Base-by-base conservation (phyloP, 2,888 invertebrate genomes). In the Danaus chrysippus region DNA sequence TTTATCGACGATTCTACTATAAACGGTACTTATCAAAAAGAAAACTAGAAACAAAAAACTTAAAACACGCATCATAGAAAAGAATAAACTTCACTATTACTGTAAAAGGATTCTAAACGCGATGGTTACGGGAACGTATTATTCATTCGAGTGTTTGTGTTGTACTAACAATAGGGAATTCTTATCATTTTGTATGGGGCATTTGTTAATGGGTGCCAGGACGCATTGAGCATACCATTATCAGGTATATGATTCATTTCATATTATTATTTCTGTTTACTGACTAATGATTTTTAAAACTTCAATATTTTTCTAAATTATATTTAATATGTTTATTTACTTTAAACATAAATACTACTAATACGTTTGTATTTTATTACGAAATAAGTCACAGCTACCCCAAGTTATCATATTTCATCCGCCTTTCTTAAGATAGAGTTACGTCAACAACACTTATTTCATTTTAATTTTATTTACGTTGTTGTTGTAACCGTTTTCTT, bases 1-100 rank as follows among this genome's bases (percentile, higher is more conserved):
- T 79, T 94, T 94, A 73, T 94, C 93, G 46, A 92, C 83, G 70
- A 89, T 87, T 71, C 77, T 86, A 43, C 77, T 78, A 34, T 73
- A 71, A 59, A 73, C 73, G 44, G 70, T 64, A 70, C 70, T 67
- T 1, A 77, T 61, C 10, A 79, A 42, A 46, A 79, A 57, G 59
- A 78, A 68, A 59, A 83, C 56, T 63, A 82, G 65, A 44, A 81
- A 61, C 54, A 70, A 63, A 52, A 52, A 63, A 62, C 60, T 41
- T 17, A 60, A 42, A 12, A 54, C 53, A 52, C 58, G 56, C 42
- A 41, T 19, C 58, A 64, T 68, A 42, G 12, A 53, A 41, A 53
- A 43, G n/a, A 44, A 49, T 62, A 15, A 46, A 42, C 15, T 49
- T 43, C 43, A n/a, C 34, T 17, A 17, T 10, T 17, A 34, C 23